A percentile compares a stretch with the other conserved stretches of the same genome.
Conservation (phyloP, 2,113 vertebrate species). For the Atlantisia rogersi region DNA sequence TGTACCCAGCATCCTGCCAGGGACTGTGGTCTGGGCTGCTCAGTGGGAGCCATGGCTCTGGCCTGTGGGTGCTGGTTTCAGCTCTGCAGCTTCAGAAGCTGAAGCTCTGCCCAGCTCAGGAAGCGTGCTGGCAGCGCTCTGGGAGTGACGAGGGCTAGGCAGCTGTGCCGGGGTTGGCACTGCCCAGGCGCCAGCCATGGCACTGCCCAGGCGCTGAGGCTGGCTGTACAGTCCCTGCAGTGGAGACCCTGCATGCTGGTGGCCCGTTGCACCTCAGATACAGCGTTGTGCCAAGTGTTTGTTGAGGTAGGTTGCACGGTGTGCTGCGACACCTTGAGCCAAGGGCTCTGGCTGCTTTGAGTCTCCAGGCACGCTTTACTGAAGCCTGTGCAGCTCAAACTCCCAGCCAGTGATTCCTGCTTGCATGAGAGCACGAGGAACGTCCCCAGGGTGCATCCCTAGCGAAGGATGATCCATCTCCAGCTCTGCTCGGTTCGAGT, state of each 20-base stretch:
- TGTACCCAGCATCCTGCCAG: constrained; percentile 7
- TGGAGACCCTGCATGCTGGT: fast-evolving
- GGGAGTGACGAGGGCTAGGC: not conserved
- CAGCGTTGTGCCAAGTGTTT: fast-evolving
- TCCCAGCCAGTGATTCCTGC: not conserved
- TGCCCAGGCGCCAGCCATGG: not conserved
- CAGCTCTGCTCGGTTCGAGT: not conserved
- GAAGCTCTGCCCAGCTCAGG: not conserved
- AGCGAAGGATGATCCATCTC: not conserved
- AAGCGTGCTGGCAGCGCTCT: not conserved
- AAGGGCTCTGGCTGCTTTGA: not conserved
- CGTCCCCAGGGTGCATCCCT: not conserved
- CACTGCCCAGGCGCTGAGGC: not conserved
- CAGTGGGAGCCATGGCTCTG: not conserved
- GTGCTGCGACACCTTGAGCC: not conserved
- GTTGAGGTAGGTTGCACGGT: not conserved
- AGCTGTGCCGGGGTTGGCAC: not conserved
- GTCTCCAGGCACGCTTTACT: not conserved
- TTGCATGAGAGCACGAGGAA: not conserved
- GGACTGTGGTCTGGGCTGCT: not conserved
- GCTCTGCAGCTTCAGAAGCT: not conserved
- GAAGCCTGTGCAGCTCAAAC: not conserved
- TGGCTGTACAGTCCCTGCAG: not conserved
- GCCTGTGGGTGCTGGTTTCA: not conserved
- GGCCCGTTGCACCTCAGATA: not conserved